Evolutionary conservation across 2,113 vertebrate species (phyloP).

Genomic region (Thamnophis sirtalis): DNA sequence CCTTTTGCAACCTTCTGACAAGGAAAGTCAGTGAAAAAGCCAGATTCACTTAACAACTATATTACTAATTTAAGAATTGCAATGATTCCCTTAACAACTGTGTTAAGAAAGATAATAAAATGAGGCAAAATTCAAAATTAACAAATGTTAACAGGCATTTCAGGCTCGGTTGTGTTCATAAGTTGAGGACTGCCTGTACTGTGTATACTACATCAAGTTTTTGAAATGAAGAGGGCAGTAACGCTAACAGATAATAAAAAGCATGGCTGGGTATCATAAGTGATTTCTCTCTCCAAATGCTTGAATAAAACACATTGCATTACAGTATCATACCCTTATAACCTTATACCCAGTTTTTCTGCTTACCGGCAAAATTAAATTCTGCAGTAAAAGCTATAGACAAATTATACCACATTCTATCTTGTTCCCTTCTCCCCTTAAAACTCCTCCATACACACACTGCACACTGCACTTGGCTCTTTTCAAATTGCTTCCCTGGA

Average conservation of each 20-base stretch:
- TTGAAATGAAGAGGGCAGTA: background rate
- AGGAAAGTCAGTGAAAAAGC: no score
- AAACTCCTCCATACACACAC: background rate
- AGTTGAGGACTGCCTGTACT: background rate
- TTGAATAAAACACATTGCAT: background rate
- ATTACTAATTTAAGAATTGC: no score
- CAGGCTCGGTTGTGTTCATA: no score
- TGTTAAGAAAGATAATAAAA: no score
- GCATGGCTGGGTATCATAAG: background rate
- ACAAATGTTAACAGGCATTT: no score
- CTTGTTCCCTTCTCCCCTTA: background rate
- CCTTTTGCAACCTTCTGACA: no score
- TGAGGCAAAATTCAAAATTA: no score
- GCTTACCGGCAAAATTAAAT: conserved; percentile 19
- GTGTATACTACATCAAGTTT: background rate
- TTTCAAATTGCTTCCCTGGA: conserved; percentile 46
- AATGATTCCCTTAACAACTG: no score
- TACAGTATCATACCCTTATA: background rate
- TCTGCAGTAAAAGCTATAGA: background rate
- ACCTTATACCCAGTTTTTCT: background rate
- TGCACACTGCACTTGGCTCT: conserved; percentile 11
- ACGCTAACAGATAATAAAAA: background rate
- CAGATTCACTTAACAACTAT: no score
- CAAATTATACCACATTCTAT: background rate
- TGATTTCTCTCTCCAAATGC: background rate